Evolutionary conservation across 2,113 vertebrate species (phyloP).

Genomic region (Petrocephalus zakoni): DNA sequence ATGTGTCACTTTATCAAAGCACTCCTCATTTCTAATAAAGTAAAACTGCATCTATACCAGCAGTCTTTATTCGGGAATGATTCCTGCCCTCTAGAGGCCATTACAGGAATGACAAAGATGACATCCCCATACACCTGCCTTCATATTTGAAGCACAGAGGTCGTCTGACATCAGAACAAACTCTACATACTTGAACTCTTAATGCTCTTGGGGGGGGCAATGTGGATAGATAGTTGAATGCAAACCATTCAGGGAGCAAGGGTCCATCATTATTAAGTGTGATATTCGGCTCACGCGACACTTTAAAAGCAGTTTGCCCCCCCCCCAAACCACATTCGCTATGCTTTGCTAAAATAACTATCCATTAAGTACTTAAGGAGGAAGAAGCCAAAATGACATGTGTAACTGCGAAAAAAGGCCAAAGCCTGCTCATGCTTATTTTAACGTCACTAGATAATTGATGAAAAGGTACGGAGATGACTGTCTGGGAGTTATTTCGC

Average conservation of each 20-base stretch:
- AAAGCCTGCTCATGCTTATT: background rate
- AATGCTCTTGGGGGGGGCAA: background rate
- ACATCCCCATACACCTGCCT: background rate
- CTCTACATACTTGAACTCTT: background rate
- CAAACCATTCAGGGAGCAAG: background rate
- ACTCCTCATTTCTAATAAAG: background rate
- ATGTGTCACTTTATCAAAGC: background rate
- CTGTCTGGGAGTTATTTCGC: background rate
- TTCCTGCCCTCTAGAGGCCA: slow-evolving; percentile 10
- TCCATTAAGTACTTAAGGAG: background rate
- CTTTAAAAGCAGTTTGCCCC: background rate
- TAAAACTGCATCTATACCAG: background rate
- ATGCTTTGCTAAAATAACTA: background rate
- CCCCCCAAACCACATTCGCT: background rate
- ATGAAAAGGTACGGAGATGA: background rate
- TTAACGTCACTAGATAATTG: background rate
- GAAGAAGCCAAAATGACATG: background rate
- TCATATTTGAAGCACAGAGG: background rate
- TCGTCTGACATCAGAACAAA: background rate
- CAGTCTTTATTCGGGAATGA: background rate
- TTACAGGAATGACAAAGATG: background rate
- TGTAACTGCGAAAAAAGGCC: background rate
- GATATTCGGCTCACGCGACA: background rate
- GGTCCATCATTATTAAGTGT: background rate
- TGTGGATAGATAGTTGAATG: background rate